Conservation (phyloP, 2,113 vertebrate species). For the Polypterus bichir region DNA sequence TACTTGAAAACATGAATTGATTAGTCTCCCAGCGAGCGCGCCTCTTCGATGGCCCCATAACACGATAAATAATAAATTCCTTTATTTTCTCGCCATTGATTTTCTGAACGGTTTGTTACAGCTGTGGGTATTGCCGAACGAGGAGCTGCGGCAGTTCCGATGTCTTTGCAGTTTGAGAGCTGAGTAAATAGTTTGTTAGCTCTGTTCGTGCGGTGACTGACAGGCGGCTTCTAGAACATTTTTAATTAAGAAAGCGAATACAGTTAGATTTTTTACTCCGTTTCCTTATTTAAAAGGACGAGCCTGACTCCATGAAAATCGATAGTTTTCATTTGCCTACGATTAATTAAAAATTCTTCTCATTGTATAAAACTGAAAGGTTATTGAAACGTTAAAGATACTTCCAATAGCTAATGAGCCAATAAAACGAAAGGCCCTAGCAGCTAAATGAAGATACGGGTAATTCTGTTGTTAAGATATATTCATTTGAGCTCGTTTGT, state of each 20-base stretch:
- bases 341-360: too few species aligned
- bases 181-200: background rate
- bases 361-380: too few species aligned
- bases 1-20: constrained; percentile 29
- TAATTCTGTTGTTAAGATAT: too few species aligned
- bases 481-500: too few species aligned
- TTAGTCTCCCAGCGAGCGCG: constrained; percentile 29
- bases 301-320: too few species aligned
- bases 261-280: background rate
- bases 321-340: too few species aligned
- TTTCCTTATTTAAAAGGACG: background rate
- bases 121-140: background rate
- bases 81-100: constrained; percentile 25
- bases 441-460: too few species aligned
- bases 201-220: background rate
- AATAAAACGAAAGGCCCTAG: too few species aligned
- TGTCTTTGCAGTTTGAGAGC: background rate
- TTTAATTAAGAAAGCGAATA: background rate
- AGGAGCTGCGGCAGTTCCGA: background rate
- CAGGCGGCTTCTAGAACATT: background rate
- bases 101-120: constrained; percentile 7
- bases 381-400: too few species aligned
- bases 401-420: too few species aligned
- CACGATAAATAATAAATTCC: constrained; percentile 40
- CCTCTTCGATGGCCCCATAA: constrained; percentile 36